Evolutionary conservation across 2,888 invertebrate genomes (phyloP), one percentile per base, ranked within the genome.

Genomic region (Brachyopa scutellaris): DNA sequence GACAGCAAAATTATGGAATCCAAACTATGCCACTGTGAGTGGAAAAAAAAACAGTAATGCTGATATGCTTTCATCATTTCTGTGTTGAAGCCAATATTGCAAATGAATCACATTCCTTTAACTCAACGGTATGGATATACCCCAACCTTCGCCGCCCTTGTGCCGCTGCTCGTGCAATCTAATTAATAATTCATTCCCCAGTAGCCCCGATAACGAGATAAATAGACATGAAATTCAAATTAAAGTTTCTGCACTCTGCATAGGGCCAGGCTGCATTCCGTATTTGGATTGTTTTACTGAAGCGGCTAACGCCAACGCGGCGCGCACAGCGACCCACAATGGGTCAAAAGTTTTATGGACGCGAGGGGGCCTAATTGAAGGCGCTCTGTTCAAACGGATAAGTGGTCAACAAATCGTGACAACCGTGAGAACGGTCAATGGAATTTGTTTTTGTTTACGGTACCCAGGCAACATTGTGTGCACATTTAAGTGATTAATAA

Each of bases 151-250:
- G 51, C 57, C n/a, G n/a, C n/a, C 40, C 64, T 72, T 64, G 49
- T 45, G 15, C 15, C 8, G 29, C 26, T 36, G 19, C 26, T 57
- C n/a, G n/a, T n/a, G 47, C 40, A 59, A 67, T 80, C 80, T 80
- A 76, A 80, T 80, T 80, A 80, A 80, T 76, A 76, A 80, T 80
- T 76, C 69, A 69, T 76, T 76, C 47, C 53, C 79, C 66, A 66
- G 66, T 66, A 59, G 5, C 1, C 29, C 62, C 64, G 80, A 82
- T 82, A 82, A 59, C 76, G 23, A 62, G 80, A 82, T 76, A 82
- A 82, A 70, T 70, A 64, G 76, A 82, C 80, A 82, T 76, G 76
- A 70, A 82, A 64, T 82, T 82, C 76, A 76, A 82, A 82, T 82
- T 82, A 82, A 70, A 53, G 59, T 82, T 70, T 64, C 76, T 70